Evolutionary conservation across 2,888 invertebrate genomes (phyloP), one percentile per base, ranked within the genome.

Genomic region (Iselma pallidipennis): DNA sequence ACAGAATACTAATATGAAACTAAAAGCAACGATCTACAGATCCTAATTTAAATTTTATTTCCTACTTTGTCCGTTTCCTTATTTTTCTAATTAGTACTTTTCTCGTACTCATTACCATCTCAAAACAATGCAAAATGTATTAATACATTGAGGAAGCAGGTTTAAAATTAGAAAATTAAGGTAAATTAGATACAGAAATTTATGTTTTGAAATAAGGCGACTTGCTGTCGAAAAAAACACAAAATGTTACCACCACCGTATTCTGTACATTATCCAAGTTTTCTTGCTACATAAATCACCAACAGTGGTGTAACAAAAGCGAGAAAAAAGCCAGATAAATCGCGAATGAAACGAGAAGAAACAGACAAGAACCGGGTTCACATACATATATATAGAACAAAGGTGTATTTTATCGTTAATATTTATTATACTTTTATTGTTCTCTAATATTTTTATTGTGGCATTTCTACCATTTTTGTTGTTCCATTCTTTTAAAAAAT

Each of bases 361-460:
- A 45, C 45, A 2, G 21, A 21, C 45, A 45, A 45, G 45, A 45
- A 21, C 9, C 21, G 10, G 42, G 16, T 19, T n/a, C n/a, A n/a
- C n/a, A n/a, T n/a, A n/a, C n/a, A n/a, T n/a, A 14, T 25, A 0
- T 25, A 19, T 19, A n/a, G n/a, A 16, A 23, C 45, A 28, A 31
- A 50, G 57, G 61, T 57, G 57, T 33, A 37, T 49, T 55, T 49
- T 49, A 42, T 42, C 42, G 42, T 60, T 60, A 55, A 52, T 61
- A 57, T 61, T 61, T 61, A 61, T 57, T 33, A 55, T 31, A 45
- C 28, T 55, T 62, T 58, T 54, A 54, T 55, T 54, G 48, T 16
- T 19, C 28, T 45, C 51, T 55, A 51, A 55, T 56, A 52, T 61
- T 56, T 59, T 55, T 51, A 42, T 45, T 21, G 42, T 26, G 49